Evolutionary conservation across 2,888 invertebrate genomes (phyloP), one percentile per base, ranked within the genome.

Genomic region (Ferdinandea cuprea): DNA sequence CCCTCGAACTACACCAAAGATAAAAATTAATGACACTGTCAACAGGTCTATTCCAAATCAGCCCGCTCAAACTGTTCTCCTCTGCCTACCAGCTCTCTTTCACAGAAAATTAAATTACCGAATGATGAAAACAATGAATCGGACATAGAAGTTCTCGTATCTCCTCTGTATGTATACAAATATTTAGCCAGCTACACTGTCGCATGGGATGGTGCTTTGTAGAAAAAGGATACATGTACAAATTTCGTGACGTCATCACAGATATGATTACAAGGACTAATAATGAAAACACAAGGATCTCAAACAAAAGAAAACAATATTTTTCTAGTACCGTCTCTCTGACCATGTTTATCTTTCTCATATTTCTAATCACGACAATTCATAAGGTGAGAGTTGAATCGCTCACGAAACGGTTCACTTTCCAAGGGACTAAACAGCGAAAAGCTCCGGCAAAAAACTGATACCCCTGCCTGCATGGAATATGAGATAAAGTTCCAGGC

Each of bases 231-330:
- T 7, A 32, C 9, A 17, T 28, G 25, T n/a, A 7, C 28, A 46
- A 30, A 19, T n/a, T 6, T n/a, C 7, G 63, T 77, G 77, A 71
- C 77, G 77, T 77, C 77, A 77, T 63, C 19, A 15, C 15, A 42
- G 56, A 58, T 69, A 58, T 77, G 50, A 77, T 71, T 69, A 58
- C 77, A 77, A 63, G 77, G 69, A 63, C 69, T 61, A 77, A 46
- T n/a, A n/a, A n/a, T n/a, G n/a, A n/a, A n/a, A n/a, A n/a, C n/a
- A n/a, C 68, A 61, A 13, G 56, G 44, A 46, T 25, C 59, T 5
- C 21, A 52, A 42, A 25, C 17, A 56, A 37, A 63, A 37, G 21
- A 7, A 76, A 58, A 8, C 46, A 15, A 28, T 1, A n/a, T n/a
- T 19, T 6, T 37, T 13, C 15, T 11, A 11, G 9, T 28, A 7